Base-by-base conservation (phyloP, 2,888 invertebrate species). In the Perdita meconis region DNA sequence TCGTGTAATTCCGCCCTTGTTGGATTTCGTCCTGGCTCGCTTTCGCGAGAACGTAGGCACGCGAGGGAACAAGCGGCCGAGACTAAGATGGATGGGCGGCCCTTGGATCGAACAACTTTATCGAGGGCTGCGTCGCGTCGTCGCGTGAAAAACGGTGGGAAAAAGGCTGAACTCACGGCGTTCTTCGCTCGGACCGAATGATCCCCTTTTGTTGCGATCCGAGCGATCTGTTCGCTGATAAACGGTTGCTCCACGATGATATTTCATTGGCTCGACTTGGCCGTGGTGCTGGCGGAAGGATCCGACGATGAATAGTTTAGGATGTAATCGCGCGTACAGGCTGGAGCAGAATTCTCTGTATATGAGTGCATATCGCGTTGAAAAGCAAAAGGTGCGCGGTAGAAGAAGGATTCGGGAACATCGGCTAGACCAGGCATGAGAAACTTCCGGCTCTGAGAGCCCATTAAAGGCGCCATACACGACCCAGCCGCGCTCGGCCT, bases 51-150 rank as follows among this genome's bases (percentile, higher is more conserved):
- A 19, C 53, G 40, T 64, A 72, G 72, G 69, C 83, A 82, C 82
- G 81, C 80, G 78, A 85, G 82, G 77, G 84, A 86, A 83, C 76
- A 79, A 64, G 73, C 77, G 73, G 51, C 63, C 47, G 22, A 56
- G 85, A 86, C 78, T 73, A 86, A 87, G 87, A 89, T 87, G 86
- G 86, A 89, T 87, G 82, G 74, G 70, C 73, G 57, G 22, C 22
- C 16, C 47, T 19, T 34, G 68, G 75, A 75, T 61, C 71, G 81
- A 73, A 86, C 85, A 82, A 82, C 83, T 86, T 87, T 86, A 87
- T 87, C 85, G 82, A 78, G 22, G 78, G 74, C 70, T 80, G 73
- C 69, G 78, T 65, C 55, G 73, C 69, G 78, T 65, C 55, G 59
- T 60, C 75, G 70, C 63, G 75, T 70, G 80, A 53, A 30, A 53